Evolutionary conservation across 2,797 vertebrate species (phyloP).

Genomic region (Sciurus vulgaris): DNA sequence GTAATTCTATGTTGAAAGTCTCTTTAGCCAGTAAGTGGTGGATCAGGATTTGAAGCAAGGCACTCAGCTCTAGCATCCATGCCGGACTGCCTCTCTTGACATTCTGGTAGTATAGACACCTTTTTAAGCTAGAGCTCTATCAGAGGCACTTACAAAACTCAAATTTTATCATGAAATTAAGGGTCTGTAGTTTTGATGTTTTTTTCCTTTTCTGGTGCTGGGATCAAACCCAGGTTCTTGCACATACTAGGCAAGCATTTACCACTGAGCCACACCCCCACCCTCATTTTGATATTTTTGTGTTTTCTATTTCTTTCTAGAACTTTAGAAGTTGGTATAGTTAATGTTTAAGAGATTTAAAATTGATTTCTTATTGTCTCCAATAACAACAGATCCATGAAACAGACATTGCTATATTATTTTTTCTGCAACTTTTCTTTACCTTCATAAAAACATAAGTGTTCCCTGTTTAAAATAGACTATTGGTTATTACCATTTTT

Average conservation of each 20-base stretch:
- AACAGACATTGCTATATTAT: neutral
- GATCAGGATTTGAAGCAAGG: neutral
- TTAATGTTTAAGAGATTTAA: neutral
- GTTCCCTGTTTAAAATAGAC: neutral
- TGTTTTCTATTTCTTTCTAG: neutral
- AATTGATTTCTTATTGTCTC: neutral
- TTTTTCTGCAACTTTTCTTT: neutral
- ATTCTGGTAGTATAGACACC: fast-evolving
- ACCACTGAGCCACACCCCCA: too few species aligned
- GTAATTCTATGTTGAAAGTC: neutral
- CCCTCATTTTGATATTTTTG: neutral
- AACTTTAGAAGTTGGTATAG: neutral
- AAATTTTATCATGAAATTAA: neutral
- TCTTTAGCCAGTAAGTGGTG: neutral
- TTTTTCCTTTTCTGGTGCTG: too few species aligned
- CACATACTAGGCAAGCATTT: too few species aligned
- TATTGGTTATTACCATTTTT: neutral
- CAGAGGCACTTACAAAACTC: too few species aligned
- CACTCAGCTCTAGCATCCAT: neutral
- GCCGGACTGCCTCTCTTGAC: too few species aligned
- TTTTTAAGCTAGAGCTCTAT: neutral
- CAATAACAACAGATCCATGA: neutral
- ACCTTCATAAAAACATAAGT: neutral
- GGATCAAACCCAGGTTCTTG: too few species aligned
- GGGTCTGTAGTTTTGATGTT: neutral